A percentile compares a stretch with the other conserved stretches of the same genome.
Conservation (phyloP, 2,113 vertebrate species). For the Acanthisitta chloris region DNA sequence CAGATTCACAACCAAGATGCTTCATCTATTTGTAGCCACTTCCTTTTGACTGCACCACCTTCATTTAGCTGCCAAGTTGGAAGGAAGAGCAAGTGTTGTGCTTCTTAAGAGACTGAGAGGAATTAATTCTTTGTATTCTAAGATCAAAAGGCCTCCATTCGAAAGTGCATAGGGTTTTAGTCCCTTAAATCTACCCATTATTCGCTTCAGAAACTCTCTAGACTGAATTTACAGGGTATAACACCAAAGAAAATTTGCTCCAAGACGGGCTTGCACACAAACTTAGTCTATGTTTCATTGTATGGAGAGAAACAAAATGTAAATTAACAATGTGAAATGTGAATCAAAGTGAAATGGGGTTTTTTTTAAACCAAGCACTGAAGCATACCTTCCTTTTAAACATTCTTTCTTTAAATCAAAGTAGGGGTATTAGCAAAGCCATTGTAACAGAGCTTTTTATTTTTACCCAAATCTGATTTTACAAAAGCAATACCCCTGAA, state of each 20-base stretch:
- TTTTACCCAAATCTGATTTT: neutral
- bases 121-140: neutral
- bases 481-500: neutral
- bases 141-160: neutral
- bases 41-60: constrained; percentile 39
- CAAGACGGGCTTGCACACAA: neutral
- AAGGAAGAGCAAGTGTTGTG: constrained; percentile 18
- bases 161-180: neutral
- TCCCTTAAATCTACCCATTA: neutral
- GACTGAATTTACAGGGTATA: neutral
- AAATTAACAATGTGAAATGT: neutral
- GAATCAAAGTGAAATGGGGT: too few species aligned
- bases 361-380: neutral
- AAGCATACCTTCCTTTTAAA: neutral
- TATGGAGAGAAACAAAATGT: neutral
- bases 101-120: neutral
- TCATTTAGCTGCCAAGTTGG: constrained; percentile 52
- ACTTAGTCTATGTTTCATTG: neutral
- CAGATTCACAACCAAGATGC: constrained; percentile 39
- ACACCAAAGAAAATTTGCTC: neutral
- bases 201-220: neutral
- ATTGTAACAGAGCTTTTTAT: neutral
- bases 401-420: neutral
- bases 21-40: constrained; percentile 39
- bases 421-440: neutral